A percentile compares a stretch with the other conserved stretches of the same genome.
Evolutionary conservation across 2,888 invertebrate genomes (phyloP).

Genomic region (Drosophila engyochracea): DNA sequence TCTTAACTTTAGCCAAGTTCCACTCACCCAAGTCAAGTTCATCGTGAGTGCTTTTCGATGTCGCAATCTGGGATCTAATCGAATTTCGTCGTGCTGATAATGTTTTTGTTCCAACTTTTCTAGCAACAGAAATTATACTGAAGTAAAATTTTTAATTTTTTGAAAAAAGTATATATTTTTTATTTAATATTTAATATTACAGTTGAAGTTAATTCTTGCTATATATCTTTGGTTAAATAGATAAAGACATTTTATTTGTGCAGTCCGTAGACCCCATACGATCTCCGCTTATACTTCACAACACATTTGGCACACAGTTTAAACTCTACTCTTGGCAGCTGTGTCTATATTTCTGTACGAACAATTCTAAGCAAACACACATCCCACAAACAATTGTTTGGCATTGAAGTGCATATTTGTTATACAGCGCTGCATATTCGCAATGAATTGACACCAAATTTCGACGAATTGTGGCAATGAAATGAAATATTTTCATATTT

Average conservation of each 20-base stretch:
- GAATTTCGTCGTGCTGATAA: constrained; percentile 14
- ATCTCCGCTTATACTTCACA: constrained; percentile 4
- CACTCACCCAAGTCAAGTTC: constrained; percentile 30
- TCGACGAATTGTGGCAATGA: constrained; percentile 78
- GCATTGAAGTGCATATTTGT: constrained; percentile 74
- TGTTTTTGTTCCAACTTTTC: constrained; percentile 9
- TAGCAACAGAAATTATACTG: constrained; percentile 8
- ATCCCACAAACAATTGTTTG: constrained; percentile 27
- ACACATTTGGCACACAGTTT: constrained; percentile 23
- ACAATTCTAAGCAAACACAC: constrained; percentile 62
- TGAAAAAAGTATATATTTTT: neutral
- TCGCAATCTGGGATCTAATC: constrained; percentile 31
- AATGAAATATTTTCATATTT: constrained; percentile 80
- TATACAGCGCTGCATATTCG: constrained; percentile 72
- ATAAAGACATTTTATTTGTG: constrained; percentile 12
- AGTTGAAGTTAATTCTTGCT: neutral
- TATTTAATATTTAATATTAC: neutral
- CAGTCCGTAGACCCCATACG: constrained; percentile 9
- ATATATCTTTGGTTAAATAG: neutral
- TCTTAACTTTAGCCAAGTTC: neutral
- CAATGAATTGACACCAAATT: constrained; percentile 77
- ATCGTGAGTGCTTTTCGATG: neutral
- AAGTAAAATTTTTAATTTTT: neutral
- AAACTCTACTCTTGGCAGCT: constrained; percentile 15
- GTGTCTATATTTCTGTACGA: constrained; percentile 35